Percentiles rank a stretch among this genome's conserved stretches.
Evolutionary conservation across 2,797 vertebrate genomes (phyloP).

Genomic region (Acanthornis magna): DNA sequence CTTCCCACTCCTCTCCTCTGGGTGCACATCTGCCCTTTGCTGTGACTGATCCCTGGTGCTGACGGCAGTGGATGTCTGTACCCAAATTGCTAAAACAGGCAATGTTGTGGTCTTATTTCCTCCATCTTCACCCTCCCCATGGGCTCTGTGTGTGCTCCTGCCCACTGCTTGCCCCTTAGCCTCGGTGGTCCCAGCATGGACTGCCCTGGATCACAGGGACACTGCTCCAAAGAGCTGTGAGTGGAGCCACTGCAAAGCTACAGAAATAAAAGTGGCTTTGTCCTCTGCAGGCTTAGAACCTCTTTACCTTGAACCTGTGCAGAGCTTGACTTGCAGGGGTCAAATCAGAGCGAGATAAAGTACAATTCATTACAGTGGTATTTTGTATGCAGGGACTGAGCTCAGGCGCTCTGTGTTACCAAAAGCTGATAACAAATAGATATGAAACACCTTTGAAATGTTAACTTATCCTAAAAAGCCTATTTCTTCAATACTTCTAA

Average conservation of each 20-base stretch:
- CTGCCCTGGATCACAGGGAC: neutral
- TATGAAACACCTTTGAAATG: constrained; percentile 39
- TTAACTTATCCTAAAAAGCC: neutral
- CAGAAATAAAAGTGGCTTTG: neutral
- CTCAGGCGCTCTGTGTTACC: neutral
- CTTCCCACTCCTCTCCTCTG: neutral
- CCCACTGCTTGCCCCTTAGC: neutral
- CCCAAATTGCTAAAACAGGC: neutral
- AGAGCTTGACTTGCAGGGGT: neutral
- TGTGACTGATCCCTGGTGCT: neutral
- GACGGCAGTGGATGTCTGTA: neutral
- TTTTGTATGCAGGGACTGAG: neutral
- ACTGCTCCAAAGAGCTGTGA: neutral
- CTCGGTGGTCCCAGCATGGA: neutral
- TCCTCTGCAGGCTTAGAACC: neutral
- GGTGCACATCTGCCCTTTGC: accelerated
- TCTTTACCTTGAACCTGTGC: neutral
- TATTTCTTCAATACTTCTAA: constrained; percentile 8
- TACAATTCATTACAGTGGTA: neutral
- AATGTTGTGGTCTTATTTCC: neutral
- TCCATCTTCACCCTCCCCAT: neutral
- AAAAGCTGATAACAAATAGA: constrained; percentile 33
- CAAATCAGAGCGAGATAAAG: neutral
- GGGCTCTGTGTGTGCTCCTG: neutral
- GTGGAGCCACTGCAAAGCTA: neutral